These are phyloP conservation scores for Philopotamus ludificatus DNA, from an alignment of 1,140 invertebrate genomes.

Conservation along the genomic window DNA sequence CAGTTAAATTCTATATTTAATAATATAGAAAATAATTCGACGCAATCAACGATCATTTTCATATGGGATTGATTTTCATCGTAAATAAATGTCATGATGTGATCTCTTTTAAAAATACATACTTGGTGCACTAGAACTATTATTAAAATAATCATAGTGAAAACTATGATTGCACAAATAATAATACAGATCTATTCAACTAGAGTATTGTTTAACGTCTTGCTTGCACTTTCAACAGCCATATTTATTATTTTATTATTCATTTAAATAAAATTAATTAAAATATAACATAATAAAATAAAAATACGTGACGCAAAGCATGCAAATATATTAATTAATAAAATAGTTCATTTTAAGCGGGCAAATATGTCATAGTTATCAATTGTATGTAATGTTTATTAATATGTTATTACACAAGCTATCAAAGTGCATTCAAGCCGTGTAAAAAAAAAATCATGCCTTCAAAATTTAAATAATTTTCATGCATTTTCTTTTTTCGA, in stretches of 20 bases:
- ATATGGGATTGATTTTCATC: too few species aligned
- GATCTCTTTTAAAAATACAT: too few species aligned
- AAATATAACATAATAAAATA: slow-evolving; percentile 7
- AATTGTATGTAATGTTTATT: background rate
- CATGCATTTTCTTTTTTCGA: background rate
- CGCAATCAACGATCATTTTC: too few species aligned
- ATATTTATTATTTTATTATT: slow-evolving; percentile 20
- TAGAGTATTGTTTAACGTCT: too few species aligned
- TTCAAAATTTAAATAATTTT: background rate
- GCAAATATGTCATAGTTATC: background rate
- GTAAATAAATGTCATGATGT: too few species aligned
- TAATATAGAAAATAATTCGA: too few species aligned
- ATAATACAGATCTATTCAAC: too few species aligned
- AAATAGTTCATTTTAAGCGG: background rate
- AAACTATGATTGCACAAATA: too few species aligned
- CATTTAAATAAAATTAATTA: background rate
- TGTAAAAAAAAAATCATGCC: background rate
- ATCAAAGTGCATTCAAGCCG: background rate
- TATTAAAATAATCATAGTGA: too few species aligned
- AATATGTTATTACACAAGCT: background rate
- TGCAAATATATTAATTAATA: slow-evolving; percentile 1
- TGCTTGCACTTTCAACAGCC: slow-evolving; percentile 42
- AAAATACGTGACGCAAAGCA: slow-evolving; percentile 3
- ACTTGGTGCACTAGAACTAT: too few species aligned
- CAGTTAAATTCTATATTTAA: too few species aligned